Evolutionary conservation across 2,888 invertebrate species (phyloP).

Genomic region (Trissolcus brochymenae): DNA sequence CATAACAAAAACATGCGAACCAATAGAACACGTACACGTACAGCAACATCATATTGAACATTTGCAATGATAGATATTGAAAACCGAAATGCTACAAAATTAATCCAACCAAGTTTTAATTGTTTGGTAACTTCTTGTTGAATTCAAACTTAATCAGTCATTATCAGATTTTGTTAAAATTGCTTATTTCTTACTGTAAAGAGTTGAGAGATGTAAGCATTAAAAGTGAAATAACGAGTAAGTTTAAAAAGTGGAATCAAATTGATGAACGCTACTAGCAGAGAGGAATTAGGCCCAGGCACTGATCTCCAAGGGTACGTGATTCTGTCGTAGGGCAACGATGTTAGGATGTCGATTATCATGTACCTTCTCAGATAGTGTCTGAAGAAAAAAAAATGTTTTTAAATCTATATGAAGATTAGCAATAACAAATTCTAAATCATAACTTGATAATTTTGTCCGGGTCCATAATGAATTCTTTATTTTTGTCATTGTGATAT

Average conservation of each 20-base stretch:
- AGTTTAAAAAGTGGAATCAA: conserved; percentile 69
- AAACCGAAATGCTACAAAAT: conserved; percentile 67
- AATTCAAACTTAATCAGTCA: too few relatives aligned
- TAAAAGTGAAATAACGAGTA: conserved; percentile 65
- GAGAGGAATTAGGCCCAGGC: conserved; percentile 62
- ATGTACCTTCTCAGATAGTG: conserved; percentile 64
- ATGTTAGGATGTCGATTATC: conserved; percentile 67
- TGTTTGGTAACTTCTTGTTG: too few relatives aligned
- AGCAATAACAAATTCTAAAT: conserved; percentile 1
- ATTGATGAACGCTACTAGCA: conserved; percentile 62
- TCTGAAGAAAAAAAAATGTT: conserved; percentile 45
- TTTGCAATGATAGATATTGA: conserved; percentile 62
- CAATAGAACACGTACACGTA: conserved; percentile 68
- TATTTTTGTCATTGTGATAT: conserved; percentile 58
- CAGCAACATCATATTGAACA: conserved; percentile 63
- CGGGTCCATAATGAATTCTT: conserved; percentile 61
- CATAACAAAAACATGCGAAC: conserved; percentile 69
- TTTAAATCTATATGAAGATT: neutral
- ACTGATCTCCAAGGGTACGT: conserved; percentile 65
- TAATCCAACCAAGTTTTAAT: neutral
- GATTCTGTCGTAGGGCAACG: conserved; percentile 69
- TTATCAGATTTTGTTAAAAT: conserved; percentile 12
- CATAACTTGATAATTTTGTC: conserved; percentile 58
- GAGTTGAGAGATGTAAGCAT: conserved; percentile 60
- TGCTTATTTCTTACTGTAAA: conserved; percentile 61